phyloP scores from a whole-genome alignment of 37 sponge, comb jelly and placozoan genomes.

The Halichondria panicea region DNA sequence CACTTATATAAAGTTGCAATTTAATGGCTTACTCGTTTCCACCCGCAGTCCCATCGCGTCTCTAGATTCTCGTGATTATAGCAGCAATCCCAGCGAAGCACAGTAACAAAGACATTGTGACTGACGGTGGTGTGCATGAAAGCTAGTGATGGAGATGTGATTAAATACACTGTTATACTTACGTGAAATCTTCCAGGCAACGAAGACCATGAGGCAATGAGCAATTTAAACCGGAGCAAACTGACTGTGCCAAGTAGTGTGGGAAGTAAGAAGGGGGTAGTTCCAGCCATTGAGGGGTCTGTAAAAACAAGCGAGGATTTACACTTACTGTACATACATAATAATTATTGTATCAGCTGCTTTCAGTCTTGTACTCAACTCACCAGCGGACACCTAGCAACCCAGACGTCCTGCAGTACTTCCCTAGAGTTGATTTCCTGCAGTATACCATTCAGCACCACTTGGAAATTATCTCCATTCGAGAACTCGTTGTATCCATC shows the following conservation, averaged over 20 bases:
- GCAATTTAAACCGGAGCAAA: conserved; percentile 4
- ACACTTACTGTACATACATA: too few relatives aligned
- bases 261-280: conserved; percentile 5
- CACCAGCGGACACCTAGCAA: too few relatives aligned
- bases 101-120: background rate
- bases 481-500: too few relatives aligned
- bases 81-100: conserved; percentile 9
- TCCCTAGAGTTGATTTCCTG: too few relatives aligned
- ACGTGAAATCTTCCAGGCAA: conserved; percentile 10
- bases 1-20: too few relatives aligned
- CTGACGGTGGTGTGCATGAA: background rate
- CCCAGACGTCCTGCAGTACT: too few relatives aligned
- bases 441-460: too few relatives aligned
- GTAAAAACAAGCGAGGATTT: background rate
- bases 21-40: too few relatives aligned
- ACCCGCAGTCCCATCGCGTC: too few relatives aligned
- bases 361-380: too few relatives aligned
- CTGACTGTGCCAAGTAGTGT: conserved; percentile 2
- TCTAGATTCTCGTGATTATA: background rate
- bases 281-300: conserved; percentile 5
- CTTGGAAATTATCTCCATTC: too few relatives aligned
- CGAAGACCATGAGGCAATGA: background rate
- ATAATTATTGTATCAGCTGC: background rate
- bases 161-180: background rate
- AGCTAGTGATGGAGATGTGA: background rate